phyloP scores from a whole-genome alignment of 2,888 invertebrate species.

The Cylindroiulus punctatus region DNA sequence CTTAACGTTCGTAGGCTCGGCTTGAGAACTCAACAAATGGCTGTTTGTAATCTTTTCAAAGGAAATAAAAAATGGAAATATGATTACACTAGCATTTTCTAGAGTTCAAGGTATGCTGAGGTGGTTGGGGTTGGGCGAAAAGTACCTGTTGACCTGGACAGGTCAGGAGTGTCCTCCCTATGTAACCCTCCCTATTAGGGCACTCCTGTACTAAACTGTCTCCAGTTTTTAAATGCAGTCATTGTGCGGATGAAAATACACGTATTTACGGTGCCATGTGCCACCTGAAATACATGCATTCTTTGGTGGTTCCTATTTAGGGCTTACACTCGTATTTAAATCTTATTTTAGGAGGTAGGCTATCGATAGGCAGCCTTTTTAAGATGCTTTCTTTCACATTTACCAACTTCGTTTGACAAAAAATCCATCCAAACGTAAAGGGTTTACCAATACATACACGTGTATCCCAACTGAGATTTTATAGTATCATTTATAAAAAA shows the following conservation, averaged over 20 bases:
- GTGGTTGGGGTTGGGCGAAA: background rate
- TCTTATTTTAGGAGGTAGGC: background rate
- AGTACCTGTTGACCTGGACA: background rate
- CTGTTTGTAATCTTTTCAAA: background rate
- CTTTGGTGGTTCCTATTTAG: background rate
- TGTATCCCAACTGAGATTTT: too few relatives aligned
- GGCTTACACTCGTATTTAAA: background rate
- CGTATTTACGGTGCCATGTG: background rate
- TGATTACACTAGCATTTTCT: background rate
- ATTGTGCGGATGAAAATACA: background rate
- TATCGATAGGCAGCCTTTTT: background rate
- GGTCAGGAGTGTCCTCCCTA: background rate
- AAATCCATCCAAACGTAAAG: too few relatives aligned
- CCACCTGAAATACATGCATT: background rate
- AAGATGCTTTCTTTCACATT: background rate
- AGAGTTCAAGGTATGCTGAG: background rate
- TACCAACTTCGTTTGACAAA: background rate
- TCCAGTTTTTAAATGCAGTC: background rate
- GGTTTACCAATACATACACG: too few relatives aligned
- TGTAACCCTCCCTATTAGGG: background rate
- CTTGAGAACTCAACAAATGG: background rate
- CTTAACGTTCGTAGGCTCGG: background rate
- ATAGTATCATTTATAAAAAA: too few relatives aligned
- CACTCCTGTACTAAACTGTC: background rate
- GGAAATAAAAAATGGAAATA: slow-evolving; percentile 6